phyloP scores from a whole-genome alignment of 2,888 invertebrate species.

The Rutpela maculata region DNA sequence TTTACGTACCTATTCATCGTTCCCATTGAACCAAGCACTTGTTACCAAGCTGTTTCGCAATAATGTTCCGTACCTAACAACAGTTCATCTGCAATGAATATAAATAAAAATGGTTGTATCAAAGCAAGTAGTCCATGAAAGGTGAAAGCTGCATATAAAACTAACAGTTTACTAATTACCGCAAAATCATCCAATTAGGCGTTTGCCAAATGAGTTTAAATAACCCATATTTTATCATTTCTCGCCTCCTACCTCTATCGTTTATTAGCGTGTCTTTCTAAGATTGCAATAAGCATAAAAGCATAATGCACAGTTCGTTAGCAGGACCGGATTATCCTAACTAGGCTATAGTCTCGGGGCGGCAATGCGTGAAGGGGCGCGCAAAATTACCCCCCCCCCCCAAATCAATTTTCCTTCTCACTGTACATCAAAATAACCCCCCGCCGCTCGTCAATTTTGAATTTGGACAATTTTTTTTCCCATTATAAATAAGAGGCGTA shows the following conservation, averaged over 20 bases:
- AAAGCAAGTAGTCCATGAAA: slow-evolving; percentile 5
- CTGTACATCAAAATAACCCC: too few species aligned
- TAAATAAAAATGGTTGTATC: slow-evolving; percentile 8
- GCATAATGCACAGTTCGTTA: too few species aligned
- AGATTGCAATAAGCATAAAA: too few species aligned
- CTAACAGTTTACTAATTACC: slow-evolving; percentile 3
- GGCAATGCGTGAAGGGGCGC: too few species aligned
- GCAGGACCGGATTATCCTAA: too few species aligned
- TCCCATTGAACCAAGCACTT: slow-evolving; percentile 1
- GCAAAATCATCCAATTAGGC: slow-evolving; percentile 7
- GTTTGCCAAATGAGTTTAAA: neutral
- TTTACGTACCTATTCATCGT: slow-evolving; percentile 9
- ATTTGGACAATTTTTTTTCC: too few species aligned
- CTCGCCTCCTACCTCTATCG: neutral
- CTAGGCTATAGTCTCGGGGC: too few species aligned
- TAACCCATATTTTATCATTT: neutral
- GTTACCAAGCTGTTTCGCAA: neutral
- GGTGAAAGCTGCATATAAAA: slow-evolving; percentile 9
- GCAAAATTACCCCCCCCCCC: too few species aligned
- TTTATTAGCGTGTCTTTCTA: neutral
- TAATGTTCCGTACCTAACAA: neutral
- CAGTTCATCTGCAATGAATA: slow-evolving; percentile 16
- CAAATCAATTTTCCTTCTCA: too few species aligned
- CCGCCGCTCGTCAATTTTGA: too few species aligned
- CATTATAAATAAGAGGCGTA: too few species aligned